Percentiles rank a stretch among this genome's conserved stretches.
Evolutionary conservation across 2,888 invertebrate species (phyloP).

Genomic region (Hydroisotoma schaefferi): DNA sequence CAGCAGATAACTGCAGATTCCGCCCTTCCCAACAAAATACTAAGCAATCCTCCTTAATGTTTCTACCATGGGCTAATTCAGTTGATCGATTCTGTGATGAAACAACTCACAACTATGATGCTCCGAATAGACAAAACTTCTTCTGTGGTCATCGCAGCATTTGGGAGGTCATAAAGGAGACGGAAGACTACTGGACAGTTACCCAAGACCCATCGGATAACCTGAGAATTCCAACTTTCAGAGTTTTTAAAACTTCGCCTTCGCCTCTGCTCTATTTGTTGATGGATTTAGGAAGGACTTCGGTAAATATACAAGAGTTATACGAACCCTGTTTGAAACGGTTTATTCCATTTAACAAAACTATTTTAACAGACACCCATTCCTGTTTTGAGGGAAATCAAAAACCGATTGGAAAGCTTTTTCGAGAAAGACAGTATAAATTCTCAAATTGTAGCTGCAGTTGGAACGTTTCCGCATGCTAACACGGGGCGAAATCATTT

Average conservation of each 20-base stretch:
- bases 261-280: constrained; percentile 29
- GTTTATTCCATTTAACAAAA: constrained; percentile 5
- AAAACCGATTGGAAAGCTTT: constrained; percentile 7
- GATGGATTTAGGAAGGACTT: constrained; percentile 27
- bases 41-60: constrained; percentile 33
- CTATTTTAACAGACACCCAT: constrained; percentile 19
- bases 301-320: constrained; percentile 10
- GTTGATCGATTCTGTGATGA: constrained; percentile 59
- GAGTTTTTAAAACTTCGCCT: constrained; percentile 18
- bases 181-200: constrained; percentile 25
- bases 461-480: constrained; percentile 28
- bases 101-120: constrained; percentile 60
- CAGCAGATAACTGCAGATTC: constrained; percentile 31
- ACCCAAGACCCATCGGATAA: constrained; percentile 6
- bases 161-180: constrained; percentile 39
- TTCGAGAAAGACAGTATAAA: constrained; percentile 8
- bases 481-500: constrained; percentile 17
- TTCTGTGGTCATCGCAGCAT: constrained; percentile 35
- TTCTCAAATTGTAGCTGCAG: constrained; percentile 18
- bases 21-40: constrained; percentile 17
- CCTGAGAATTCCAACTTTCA: constrained; percentile 4
- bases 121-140: constrained; percentile 63
- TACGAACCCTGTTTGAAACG: background rate
- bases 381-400: constrained; percentile 17
- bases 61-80: constrained; percentile 41